Percentiles rank a stretch among this genome's conserved stretches.
phyloP scores from a whole-genome alignment of 1,140 invertebrate species.

The Pemphigus obesinymphae region DNA sequence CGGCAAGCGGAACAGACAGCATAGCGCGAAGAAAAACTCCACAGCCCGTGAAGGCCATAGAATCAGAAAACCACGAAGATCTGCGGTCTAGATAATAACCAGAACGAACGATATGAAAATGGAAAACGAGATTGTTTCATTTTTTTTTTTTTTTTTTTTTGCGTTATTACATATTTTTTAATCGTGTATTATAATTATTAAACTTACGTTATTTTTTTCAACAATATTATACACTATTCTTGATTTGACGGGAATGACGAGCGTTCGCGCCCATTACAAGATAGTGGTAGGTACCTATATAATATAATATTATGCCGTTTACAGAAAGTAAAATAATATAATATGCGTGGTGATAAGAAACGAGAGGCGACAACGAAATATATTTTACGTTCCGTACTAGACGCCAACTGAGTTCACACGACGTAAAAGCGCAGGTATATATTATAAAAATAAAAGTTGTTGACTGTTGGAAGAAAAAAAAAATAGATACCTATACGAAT shows the following conservation, averaged over 20 bases:
- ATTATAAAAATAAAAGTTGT: neutral
- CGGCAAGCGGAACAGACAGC: slow-evolving; percentile 4
- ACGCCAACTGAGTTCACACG: neutral
- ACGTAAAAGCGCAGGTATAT: no score
- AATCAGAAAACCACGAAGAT: slow-evolving; percentile 26
- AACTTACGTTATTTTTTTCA: neutral
- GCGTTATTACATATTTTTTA: neutral
- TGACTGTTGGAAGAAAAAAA: no score
- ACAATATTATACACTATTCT: neutral
- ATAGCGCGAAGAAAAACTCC: neutral
- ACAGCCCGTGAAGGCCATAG: slow-evolving; percentile 20
- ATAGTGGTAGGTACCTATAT: no score
- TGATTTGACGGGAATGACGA: neutral
- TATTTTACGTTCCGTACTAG: neutral
- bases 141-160: neutral
- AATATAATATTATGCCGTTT: no score
- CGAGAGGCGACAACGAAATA: neutral
- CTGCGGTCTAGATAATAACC: slow-evolving; percentile 31
- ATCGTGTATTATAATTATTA: neutral
- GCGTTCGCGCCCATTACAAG: neutral
- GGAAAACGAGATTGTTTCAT: neutral
- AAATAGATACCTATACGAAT: no score
- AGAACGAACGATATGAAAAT: slow-evolving; percentile 9
- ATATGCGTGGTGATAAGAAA: neutral
- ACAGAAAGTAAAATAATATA: neutral